These are phyloP conservation scores for Psilopogon haemacephalus DNA, from an alignment of 2,113 vertebrate species.

Conservation along the genomic window DNA sequence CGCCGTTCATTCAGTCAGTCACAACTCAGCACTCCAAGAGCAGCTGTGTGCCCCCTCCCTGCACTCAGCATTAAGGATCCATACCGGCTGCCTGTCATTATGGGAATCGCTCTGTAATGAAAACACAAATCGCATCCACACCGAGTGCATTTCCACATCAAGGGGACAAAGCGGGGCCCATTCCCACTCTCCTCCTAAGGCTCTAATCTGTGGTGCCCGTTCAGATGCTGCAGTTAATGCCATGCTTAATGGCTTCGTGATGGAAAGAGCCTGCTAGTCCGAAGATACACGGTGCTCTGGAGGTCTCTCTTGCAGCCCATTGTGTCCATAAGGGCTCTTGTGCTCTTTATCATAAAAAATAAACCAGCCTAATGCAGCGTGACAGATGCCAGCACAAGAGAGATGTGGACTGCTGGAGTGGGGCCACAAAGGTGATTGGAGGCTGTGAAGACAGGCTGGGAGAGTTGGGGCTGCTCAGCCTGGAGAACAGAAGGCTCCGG, in stretches of 20 bases:
- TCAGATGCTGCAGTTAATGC: constrained; percentile 46
- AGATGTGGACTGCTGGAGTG: no score
- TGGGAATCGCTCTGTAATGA: constrained; percentile 55
- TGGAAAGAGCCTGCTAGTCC: background rate
- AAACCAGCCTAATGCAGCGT: background rate
- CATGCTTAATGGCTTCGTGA: constrained; percentile 27
- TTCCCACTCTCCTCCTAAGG: constrained; percentile 10
- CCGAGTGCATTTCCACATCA: constrained; percentile 23
- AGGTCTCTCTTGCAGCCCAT: constrained; percentile 25
- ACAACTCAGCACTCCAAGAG: constrained; percentile 20
- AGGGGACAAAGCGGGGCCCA: background rate
- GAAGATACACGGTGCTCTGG: constrained; percentile 43
- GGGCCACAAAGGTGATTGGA: no score
- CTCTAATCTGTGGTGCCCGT: constrained; percentile 26
- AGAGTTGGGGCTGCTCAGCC: no score
- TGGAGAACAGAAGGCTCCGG: background rate
- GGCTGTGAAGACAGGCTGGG: no score
- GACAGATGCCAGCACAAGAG: background rate
- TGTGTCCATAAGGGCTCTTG: constrained; percentile 20
- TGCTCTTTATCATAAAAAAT: constrained; percentile 33
- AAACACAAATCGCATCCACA: constrained; percentile 50
- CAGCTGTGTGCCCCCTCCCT: background rate
- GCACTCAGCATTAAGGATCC: constrained; percentile 9
- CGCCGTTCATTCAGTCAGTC: constrained; percentile 47
- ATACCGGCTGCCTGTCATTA: constrained; percentile 39